Conservation (phyloP, 2,888 invertebrate species). For the Caenorhabditis imperialis region DNA sequence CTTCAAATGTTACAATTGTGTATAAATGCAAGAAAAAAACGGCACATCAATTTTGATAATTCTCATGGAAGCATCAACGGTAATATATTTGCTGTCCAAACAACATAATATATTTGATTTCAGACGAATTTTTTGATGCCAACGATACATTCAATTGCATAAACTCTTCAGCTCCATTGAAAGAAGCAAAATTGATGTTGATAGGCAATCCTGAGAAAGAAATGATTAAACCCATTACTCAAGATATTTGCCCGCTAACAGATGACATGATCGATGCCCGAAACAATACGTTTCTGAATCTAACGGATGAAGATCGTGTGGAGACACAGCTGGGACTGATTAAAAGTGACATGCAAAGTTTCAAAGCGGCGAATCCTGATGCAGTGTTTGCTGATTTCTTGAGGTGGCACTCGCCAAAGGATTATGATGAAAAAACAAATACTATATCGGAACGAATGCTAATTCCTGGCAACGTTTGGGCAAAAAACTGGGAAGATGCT, state of each 20-base stretch:
- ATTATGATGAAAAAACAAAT: constrained; percentile 85
- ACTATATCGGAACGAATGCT: constrained; percentile 82
- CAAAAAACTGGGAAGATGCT: constrained; percentile 90
- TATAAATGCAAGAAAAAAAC: constrained; percentile 80
- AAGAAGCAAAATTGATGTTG: constrained; percentile 11
- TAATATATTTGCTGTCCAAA: background rate
- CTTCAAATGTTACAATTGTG: constrained; percentile 85
- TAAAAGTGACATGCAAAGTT: constrained; percentile 97
- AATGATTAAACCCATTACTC: constrained; percentile 87
- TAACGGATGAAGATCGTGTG: constrained; percentile 90
- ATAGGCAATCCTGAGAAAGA: constrained; percentile 82
- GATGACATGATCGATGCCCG: constrained; percentile 96
- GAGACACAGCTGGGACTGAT: constrained; percentile 95
- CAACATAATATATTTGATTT: constrained; percentile 3
- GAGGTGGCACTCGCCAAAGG: constrained; percentile 96
- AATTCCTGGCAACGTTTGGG: constrained; percentile 92
- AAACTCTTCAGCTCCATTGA: too few relatives aligned
- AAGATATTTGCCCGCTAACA: constrained; percentile 95
- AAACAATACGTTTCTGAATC: constrained; percentile 88
- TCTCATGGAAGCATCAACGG: background rate
- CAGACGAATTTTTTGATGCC: constrained; percentile 85
- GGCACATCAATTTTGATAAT: constrained; percentile 27
- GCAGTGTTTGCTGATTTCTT: constrained; percentile 94
- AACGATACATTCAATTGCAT: constrained; percentile 66
- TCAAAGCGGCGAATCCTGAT: constrained; percentile 96